Evolutionary conservation across 2,797 vertebrate genomes (phyloP), one percentile per base, ranked within the genome.

Genomic region (Erethizon dorsatum): DNA sequence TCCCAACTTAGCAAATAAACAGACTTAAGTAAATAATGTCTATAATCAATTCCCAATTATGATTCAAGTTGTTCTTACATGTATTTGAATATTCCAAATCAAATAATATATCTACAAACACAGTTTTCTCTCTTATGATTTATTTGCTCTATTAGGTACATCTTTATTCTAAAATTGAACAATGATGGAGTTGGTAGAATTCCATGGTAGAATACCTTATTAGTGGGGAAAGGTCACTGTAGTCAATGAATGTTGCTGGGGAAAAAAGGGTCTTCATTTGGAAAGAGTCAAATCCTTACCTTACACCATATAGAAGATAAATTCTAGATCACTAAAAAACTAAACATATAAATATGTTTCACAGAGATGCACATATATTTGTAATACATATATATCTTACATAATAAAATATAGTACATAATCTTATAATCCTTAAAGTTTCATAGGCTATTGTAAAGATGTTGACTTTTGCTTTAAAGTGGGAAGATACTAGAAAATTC

Each of bases 71-170:
- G 45, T 67, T 96, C 87, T 90, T 78, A n/a, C 6, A 78, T 15
- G 18, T 82, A 73, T 69, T 77, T 85, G 71, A 84, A 33, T 71
- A 85, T 45, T 90, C 22, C n/a, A 83, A 33, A 63, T 24, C 56
- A 69, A 97, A 91, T 45, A 73, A 67, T 41, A 75, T 82, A 77
- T 93, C 33, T 69, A 83, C 56, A 92, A 80, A 93, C 22, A 92
- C 13, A 65, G 88, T 1, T 45, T 4, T 65, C 71, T 45, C 47
- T 65, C 93, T 14, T 17, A 69, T 28, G 56, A 65, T 17, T 28
- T 63, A 41, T 61, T 17, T 61, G 78, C 9, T 13, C 10, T 45
- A 33, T 57, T 33, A 75, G 50, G 33, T 69, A 47, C 0, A 47
- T 57, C 41, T 33, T n/a, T 65, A 59, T 31, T 54, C 41, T 85